Conservation (phyloP, 2,113 vertebrate genomes). For the Synchiropus splendidus region DNA sequence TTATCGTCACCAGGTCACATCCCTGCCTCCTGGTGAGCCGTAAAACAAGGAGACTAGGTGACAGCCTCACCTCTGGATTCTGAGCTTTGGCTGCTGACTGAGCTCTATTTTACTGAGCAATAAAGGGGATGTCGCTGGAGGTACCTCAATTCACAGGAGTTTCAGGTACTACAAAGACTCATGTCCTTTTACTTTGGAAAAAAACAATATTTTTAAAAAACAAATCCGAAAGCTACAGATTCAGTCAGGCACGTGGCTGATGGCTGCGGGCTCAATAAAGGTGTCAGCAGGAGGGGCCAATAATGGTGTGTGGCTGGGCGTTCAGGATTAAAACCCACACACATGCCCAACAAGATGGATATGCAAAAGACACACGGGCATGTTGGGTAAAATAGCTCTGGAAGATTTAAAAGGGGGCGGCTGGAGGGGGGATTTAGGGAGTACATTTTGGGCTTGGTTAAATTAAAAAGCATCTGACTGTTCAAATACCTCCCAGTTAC, state of each 20-base stretch:
- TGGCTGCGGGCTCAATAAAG: conserved; percentile 42
- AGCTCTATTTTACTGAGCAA: too few relatives aligned
- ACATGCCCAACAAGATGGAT: not conserved
- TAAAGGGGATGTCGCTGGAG: too few relatives aligned
- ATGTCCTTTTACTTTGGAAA: too few relatives aligned
- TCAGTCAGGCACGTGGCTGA: too few relatives aligned
- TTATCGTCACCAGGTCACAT: not conserved
- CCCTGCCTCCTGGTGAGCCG: too few relatives aligned
- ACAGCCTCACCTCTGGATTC: too few relatives aligned
- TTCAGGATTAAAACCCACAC: conserved; percentile 40
- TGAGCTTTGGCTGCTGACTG: too few relatives aligned
- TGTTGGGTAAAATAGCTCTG: conserved; percentile 7
- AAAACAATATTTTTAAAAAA: too few relatives aligned
- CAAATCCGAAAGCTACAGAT: too few relatives aligned
- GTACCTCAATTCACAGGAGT: too few relatives aligned
- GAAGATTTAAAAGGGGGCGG: conserved; percentile 21
- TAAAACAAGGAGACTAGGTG: too few relatives aligned
- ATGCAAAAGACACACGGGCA: conserved; percentile 18
- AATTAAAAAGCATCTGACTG: conserved; percentile 30
- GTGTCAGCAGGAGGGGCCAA: conserved; percentile 42
- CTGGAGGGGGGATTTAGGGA: conserved; percentile 30
- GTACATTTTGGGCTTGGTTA: conserved; percentile 11
- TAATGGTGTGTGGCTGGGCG: conserved; percentile 42
- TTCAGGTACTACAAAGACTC: too few relatives aligned
- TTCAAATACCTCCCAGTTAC: conserved; percentile 15